Evolutionary conservation across 1,140 invertebrate genomes (phyloP), one percentile per base, ranked within the genome.

Genomic region (Lordiphosa mommai): DNA sequence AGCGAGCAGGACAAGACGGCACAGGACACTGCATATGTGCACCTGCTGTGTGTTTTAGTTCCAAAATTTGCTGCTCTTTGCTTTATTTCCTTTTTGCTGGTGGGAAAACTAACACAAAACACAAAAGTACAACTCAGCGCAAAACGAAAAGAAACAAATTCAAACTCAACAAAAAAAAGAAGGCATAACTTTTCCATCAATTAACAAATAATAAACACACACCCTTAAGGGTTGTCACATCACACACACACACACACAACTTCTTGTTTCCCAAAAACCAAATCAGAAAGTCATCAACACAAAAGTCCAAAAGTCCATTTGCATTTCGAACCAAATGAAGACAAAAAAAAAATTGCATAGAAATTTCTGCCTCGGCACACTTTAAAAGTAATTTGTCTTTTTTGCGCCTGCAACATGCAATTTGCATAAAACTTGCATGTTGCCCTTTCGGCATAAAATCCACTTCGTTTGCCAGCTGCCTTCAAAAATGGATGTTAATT

Each of bases 151-250:
- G 12, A 38, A 48, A 9, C n/a, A 2, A 7, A 38, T 16, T 14
- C 36, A 16, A 63, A 51, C 36, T 43, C 41, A 36, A 44, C 30
- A 14, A 63, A 34, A 43, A 43, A 27, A 43, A 43, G 9, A 23
- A 29, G 52, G 37, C 29, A 7, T 10, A 60, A 82, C 71, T 63
- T 82, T 82, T 76, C 76, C 72, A 84, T 82, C 76, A 82, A 82
- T 82, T 82, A 84, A 84, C 76, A 82, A 82, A 82, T 82, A 82
- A 82, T 82, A 84, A 76, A 82, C 71, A 82, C 74, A 84, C 71
- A 64, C 55, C 71, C 77, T 48, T 41, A 77, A 46, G 55, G 52
- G 61, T 37, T n/a, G 29, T 30, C 52, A 49, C 51, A 73, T 52
- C 38, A 52, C 58, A 69, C n/a, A n/a, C n/a, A n/a, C n/a, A n/a